phyloP scores from a whole-genome alignment of 2,113 vertebrate species.

The Ranitomeya variabilis region DNA sequence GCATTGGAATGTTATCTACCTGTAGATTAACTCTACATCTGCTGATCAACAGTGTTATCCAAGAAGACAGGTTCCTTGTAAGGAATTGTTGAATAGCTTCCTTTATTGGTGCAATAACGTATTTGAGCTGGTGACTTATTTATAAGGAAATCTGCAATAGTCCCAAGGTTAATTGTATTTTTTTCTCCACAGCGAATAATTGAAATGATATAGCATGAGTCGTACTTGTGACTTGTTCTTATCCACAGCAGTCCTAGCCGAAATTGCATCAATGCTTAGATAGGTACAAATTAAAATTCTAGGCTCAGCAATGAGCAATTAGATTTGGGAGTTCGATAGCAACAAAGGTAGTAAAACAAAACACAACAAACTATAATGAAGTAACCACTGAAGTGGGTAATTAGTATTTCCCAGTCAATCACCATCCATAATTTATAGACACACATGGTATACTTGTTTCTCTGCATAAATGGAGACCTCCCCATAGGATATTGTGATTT shows the following conservation, averaged over 20 bases:
- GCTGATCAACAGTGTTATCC: too few species aligned
- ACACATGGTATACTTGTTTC: background rate
- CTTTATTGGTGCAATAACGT: background rate
- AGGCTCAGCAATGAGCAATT: background rate
- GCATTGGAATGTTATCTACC: too few species aligned
- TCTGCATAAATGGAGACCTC: background rate
- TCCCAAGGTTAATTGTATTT: background rate
- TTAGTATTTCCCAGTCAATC: conserved; percentile 16
- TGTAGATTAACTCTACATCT: too few species aligned
- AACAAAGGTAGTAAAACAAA: background rate
- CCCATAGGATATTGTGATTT: background rate
- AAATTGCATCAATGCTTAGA: background rate
- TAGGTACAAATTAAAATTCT: background rate
- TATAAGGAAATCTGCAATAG: background rate
- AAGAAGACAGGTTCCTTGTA: too few species aligned
- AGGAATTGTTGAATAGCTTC: too few species aligned
- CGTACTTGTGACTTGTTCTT: background rate
- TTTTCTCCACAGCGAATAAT: background rate
- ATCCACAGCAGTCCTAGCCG: background rate
- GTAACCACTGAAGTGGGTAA: background rate
- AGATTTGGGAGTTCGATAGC: background rate
- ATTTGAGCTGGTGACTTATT: background rate
- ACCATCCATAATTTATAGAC: background rate
- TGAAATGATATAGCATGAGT: background rate
- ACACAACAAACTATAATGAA: conserved; percentile 6